A percentile compares a stretch with the other conserved stretches of the same genome.
Conservation (phyloP, 2,797 vertebrate species). For the Esox lucius region DNA sequence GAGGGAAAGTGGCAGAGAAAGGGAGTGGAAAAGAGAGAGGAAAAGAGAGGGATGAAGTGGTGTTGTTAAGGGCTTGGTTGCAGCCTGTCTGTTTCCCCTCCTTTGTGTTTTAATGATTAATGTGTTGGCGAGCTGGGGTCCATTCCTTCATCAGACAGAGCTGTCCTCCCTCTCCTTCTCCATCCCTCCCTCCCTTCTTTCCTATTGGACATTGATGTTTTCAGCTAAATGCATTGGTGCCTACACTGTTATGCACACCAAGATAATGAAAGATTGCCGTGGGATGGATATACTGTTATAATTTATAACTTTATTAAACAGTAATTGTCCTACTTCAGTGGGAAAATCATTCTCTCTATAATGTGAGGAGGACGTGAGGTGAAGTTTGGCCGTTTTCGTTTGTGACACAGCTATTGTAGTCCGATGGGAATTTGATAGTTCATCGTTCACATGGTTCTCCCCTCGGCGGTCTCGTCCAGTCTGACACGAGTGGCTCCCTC, state of each 20-base stretch:
- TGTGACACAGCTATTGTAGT: not conserved
- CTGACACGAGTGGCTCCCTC: not conserved
- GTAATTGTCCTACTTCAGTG: slow-evolving; percentile 13
- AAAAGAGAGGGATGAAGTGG: not conserved
- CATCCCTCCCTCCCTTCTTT: slow-evolving; percentile 38
- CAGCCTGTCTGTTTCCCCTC: slow-evolving; percentile 51
- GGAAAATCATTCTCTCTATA: not conserved
- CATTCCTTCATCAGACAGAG: slow-evolving; percentile 57
- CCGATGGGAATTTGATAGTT: not conserved
- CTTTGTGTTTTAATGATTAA: slow-evolving; percentile 74
- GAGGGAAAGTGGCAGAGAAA: not conserved
- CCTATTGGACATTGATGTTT: slow-evolving; percentile 55
- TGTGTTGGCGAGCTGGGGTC: slow-evolving; percentile 54
- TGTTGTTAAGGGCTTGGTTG: slow-evolving; percentile 59
- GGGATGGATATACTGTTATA: slow-evolving; percentile 43
- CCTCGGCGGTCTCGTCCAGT: not conserved
- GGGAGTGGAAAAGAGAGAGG: not conserved
- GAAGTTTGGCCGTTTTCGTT: not conserved
- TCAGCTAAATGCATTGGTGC: slow-evolving; percentile 52
- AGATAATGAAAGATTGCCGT: slow-evolving; percentile 33
- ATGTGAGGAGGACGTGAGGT: not conserved
- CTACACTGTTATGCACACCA: slow-evolving; percentile 28
- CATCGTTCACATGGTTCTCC: not conserved
- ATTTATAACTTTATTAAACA: slow-evolving; percentile 36
- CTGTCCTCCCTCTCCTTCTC: slow-evolving; percentile 54